phyloP scores from a whole-genome alignment of 37 sponge, comb jelly and placozoan genomes.

The Axinella damicornis region DNA sequence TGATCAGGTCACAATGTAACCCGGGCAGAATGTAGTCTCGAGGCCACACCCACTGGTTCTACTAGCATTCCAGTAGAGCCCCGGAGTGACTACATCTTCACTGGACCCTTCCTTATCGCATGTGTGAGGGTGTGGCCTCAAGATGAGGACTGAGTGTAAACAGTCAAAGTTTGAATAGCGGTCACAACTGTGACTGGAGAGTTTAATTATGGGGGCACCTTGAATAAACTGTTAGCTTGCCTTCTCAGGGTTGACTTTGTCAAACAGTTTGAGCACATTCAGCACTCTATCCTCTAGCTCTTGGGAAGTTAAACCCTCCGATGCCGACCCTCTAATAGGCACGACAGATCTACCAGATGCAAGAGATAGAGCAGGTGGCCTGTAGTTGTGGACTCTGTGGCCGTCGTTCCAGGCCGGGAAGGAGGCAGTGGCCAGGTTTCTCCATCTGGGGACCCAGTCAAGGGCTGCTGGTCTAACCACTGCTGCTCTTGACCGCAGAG shows the following conservation, averaged over 20 bases:
- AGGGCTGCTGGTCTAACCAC: neutral
- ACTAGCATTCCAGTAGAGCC: too few relatives aligned
- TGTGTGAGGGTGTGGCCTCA: too few relatives aligned
- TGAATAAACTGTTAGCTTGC: neutral
- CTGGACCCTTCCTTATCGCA: too few relatives aligned
- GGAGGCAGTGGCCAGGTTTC: neutral
- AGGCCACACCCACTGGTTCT: too few relatives aligned
- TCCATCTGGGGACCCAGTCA: neutral
- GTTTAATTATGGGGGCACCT: too few relatives aligned
- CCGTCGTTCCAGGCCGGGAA: neutral
- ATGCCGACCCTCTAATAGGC: slow-evolving; percentile 1
- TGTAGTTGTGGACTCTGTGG: too few relatives aligned
- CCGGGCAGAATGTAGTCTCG: too few relatives aligned
- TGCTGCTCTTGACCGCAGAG: slow-evolving; percentile 4
- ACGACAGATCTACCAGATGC: neutral
- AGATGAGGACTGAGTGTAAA: too few relatives aligned
- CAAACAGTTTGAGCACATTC: slow-evolving; percentile 78
- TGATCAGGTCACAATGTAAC: too few relatives aligned
- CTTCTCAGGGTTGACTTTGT: slow-evolving; percentile 89
- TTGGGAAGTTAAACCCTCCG: slow-evolving; percentile 30
- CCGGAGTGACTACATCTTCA: too few relatives aligned
- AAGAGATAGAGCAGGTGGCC: neutral
- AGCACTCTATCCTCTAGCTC: slow-evolving; percentile 70
- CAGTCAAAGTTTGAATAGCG: too few relatives aligned
- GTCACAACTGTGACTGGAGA: too few relatives aligned